Conservation (phyloP, 2,797 vertebrate genomes). For the Merluccius polli region DNA sequence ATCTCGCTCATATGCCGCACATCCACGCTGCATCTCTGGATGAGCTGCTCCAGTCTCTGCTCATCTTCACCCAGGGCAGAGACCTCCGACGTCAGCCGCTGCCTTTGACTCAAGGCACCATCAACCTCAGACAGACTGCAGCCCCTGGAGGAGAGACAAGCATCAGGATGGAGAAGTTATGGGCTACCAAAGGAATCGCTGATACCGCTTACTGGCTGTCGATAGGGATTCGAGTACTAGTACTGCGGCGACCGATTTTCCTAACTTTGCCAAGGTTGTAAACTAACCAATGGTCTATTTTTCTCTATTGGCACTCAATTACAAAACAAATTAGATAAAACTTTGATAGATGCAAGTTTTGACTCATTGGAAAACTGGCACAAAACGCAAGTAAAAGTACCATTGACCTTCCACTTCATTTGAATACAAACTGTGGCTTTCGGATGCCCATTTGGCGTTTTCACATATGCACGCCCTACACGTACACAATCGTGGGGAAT, state of each 20-base stretch:
- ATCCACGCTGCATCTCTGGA: slow-evolving; percentile 89
- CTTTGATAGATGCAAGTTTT: no score
- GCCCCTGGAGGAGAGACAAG: slow-evolving; percentile 73
- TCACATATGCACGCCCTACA: neutral
- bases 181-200: neutral
- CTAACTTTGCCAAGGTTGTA: neutral
- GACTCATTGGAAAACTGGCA: no score
- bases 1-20: slow-evolving; percentile 89
- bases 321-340: no score
- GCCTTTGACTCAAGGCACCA: slow-evolving; percentile 83
- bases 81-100: slow-evolving; percentile 85
- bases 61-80: slow-evolving; percentile 89
- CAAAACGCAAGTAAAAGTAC: no score
- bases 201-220: neutral
- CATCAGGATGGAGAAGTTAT: neutral
- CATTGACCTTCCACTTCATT: neutral
- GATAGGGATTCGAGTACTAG: neutral
- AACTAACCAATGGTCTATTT: neutral
- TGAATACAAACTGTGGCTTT: neutral
- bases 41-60: slow-evolving; percentile 88
- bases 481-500: neutral
- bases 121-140: slow-evolving; percentile 89
- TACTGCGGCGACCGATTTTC: neutral
- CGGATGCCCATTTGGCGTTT: neutral
- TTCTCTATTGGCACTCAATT: neutral